Evolutionary conservation across 2,113 vertebrate genomes (phyloP).

Genomic region (Rynchops niger): DNA sequence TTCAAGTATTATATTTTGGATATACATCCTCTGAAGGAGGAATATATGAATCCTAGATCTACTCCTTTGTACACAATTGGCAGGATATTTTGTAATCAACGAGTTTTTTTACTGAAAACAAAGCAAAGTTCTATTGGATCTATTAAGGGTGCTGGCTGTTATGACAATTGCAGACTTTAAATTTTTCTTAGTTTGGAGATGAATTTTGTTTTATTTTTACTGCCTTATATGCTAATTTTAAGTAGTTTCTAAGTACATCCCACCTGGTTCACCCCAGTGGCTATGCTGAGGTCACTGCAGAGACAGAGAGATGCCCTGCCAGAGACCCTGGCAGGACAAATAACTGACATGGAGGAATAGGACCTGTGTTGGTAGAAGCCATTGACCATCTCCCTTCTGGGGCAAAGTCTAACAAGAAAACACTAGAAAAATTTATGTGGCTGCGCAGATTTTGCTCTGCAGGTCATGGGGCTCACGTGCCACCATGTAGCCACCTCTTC

Average conservation of each 20-base stretch:
- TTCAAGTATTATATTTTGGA: neutral
- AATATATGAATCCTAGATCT: neutral
- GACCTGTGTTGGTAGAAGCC: neutral
- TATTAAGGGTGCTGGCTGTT: neutral
- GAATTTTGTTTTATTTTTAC: neutral
- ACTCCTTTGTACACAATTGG: neutral
- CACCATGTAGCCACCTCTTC: neutral
- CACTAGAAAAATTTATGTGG: neutral
- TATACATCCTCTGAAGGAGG: neutral
- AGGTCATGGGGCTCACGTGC: fast-evolving
- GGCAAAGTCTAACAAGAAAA: neutral
- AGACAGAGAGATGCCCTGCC: neutral
- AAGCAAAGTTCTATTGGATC: neutral
- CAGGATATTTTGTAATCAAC: neutral
- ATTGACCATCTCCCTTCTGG: neutral
- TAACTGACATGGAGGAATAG: neutral
- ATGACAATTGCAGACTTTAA: neutral
- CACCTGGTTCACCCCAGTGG: neutral
- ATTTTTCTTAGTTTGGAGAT: neutral
- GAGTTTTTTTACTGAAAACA: neutral
- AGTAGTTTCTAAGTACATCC: neutral
- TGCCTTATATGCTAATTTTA: neutral
- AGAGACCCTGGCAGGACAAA: neutral
- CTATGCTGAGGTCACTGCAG: neutral
- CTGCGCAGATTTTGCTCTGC: neutral